These are phyloP conservation scores for Acromyrmex echinatior DNA, from an alignment of 1,140 invertebrate species.

Conservation along the genomic window DNA sequence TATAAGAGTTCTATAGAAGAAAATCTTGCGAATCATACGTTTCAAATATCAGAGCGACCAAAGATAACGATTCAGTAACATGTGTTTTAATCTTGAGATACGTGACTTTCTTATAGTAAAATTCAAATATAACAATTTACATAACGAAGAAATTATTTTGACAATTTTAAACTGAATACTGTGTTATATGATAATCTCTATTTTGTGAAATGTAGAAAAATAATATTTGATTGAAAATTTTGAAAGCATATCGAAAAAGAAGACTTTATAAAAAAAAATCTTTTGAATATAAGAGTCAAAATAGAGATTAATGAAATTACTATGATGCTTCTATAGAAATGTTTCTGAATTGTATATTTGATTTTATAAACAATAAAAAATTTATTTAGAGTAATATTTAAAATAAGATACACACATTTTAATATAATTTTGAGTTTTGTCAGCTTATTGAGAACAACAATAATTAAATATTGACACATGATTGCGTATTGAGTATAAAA, in stretches of 20 bases:
- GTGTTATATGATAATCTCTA: background rate
- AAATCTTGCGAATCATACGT: conserved; percentile 14
- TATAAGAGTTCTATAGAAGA: background rate
- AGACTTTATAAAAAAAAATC: background rate
- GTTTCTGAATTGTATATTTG: background rate
- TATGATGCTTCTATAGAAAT: background rate
- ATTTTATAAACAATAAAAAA: background rate
- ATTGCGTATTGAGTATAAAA: background rate
- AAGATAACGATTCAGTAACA: background rate
- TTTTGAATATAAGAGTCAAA: background rate
- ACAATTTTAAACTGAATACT: background rate
- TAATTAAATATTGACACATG: background rate
- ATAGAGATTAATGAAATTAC: background rate
- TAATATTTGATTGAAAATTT: background rate
- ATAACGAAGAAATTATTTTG: background rate
- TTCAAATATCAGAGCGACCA: background rate
- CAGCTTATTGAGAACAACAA: background rate
- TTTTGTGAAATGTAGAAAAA: background rate
- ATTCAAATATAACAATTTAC: background rate
- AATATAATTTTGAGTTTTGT: background rate
- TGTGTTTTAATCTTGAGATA: background rate
- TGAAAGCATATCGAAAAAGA: background rate
- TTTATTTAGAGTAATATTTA: background rate
- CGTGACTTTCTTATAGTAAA: background rate
- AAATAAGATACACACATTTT: background rate